Conservation (phyloP, 1,140 invertebrate species). For the Eueides isabella region DNA sequence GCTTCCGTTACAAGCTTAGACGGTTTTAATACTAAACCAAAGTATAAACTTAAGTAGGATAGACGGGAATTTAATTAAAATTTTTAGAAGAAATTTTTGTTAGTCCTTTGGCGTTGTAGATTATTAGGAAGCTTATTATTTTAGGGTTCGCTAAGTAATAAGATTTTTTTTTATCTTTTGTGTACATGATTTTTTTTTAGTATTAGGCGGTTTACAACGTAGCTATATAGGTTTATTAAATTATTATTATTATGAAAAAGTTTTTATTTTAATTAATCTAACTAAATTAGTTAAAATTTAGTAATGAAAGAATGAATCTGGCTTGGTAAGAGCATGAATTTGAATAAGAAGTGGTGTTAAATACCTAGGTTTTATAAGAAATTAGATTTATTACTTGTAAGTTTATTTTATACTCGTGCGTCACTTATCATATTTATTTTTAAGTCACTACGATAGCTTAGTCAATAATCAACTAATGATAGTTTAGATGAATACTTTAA, state of each 20-base stretch:
- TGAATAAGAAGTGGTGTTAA: no score
- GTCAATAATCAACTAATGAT: no score
- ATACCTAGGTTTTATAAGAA: no score
- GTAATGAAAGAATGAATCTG: no score
- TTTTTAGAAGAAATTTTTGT: slow-evolving; percentile 16
- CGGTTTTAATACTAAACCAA: slow-evolving; percentile 14
- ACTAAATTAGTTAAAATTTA: no score
- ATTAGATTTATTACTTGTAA: no score
- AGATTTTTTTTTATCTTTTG: slow-evolving; percentile 13
- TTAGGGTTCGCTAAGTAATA: slow-evolving; percentile 20
- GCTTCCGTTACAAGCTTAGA: not conserved
- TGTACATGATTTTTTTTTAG: not conserved
- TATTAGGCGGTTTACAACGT: not conserved
- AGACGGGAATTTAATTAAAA: slow-evolving; percentile 23
- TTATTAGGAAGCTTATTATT: slow-evolving; percentile 29
- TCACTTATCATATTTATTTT: no score
- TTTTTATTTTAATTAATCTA: no score
- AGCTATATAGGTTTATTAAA: not conserved
- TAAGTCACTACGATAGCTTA: no score
- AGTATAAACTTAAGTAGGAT: slow-evolving; percentile 2
- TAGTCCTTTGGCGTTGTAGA: slow-evolving; percentile 16
- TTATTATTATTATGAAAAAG: not conserved
- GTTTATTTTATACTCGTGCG: no score
- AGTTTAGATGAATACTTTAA: no score
- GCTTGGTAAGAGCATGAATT: no score